These are phyloP conservation scores for Corythornis vintsioides DNA, from an alignment of 2,113 vertebrate genomes.

Conservation along the genomic window DNA sequence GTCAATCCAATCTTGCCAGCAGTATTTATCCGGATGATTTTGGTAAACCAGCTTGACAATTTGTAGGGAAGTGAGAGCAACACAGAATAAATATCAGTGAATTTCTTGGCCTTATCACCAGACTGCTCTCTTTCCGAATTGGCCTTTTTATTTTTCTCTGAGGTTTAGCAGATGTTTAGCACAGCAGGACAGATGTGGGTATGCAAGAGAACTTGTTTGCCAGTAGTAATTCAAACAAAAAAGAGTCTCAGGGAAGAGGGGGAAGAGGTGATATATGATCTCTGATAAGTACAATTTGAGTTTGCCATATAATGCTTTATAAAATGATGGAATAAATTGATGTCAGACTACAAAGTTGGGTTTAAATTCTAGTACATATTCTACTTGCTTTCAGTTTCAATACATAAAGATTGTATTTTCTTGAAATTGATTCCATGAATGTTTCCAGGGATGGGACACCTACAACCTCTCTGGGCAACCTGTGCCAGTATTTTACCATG, in stretches of 20 bases:
- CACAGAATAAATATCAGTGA: background rate
- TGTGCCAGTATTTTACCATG: background rate
- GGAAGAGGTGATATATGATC: background rate
- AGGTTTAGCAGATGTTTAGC: background rate
- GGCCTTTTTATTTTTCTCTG: background rate
- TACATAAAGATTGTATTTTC: background rate
- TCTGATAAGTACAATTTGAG: background rate
- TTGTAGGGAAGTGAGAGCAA: background rate
- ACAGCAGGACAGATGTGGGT: background rate
- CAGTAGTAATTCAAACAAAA: background rate
- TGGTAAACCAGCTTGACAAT: background rate
- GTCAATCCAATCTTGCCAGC: background rate
- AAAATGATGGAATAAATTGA: background rate
- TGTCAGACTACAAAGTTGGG: background rate
- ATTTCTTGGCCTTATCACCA: constrained; percentile 11
- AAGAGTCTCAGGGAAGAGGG: background rate
- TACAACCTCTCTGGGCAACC: background rate
- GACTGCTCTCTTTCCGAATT: background rate
- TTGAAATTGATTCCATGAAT: background rate
- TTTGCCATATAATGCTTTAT: background rate
- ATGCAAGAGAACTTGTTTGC: background rate
- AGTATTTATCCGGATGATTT: background rate
- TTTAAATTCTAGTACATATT: background rate
- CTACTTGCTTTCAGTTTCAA: background rate
- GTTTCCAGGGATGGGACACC: background rate